Evolutionary conservation across 1,140 invertebrate species (phyloP).

Genomic region (Nasonia longicornis): DNA sequence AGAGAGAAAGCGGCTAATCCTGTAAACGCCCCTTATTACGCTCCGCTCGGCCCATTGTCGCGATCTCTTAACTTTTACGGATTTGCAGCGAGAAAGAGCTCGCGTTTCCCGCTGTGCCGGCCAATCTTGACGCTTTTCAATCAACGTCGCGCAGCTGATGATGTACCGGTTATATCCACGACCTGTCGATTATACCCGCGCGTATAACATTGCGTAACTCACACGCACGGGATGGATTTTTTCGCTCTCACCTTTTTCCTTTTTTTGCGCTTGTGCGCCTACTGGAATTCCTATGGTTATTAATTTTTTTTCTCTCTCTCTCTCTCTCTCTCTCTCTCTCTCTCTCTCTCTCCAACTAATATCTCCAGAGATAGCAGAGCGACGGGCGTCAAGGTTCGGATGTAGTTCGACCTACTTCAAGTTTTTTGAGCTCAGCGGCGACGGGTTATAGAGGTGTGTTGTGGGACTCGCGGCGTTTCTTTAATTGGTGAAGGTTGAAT

Average conservation of each 20-base stretch:
- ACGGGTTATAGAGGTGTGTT: too few relatives aligned
- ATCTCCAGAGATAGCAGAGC: not conserved
- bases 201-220: not conserved
- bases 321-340: too few relatives aligned
- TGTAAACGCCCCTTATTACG: conserved; percentile 39
- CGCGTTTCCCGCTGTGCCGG: conserved; percentile 14
- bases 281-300: not conserved
- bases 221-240: not conserved
- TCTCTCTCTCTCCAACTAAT: not conserved
- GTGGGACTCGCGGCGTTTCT: too few relatives aligned
- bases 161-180: conserved; percentile 2
- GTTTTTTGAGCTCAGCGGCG: not conserved
- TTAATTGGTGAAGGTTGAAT: too few relatives aligned
- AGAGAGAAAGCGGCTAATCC: conserved; percentile 22
- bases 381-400: not conserved
- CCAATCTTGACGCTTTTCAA: conserved; percentile 32
- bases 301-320: not conserved
- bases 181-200: not conserved
- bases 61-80: conserved; percentile 45
- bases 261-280: not conserved
- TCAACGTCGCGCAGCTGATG: conserved; percentile 12
- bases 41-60: conserved; percentile 26
- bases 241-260: not conserved
- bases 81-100: conserved; percentile 1
- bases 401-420: conserved; percentile 22